These are phyloP conservation scores for Odocoileus virginianus DNA, from an alignment of 2,113 vertebrate species.

Conservation along the genomic window DNA sequence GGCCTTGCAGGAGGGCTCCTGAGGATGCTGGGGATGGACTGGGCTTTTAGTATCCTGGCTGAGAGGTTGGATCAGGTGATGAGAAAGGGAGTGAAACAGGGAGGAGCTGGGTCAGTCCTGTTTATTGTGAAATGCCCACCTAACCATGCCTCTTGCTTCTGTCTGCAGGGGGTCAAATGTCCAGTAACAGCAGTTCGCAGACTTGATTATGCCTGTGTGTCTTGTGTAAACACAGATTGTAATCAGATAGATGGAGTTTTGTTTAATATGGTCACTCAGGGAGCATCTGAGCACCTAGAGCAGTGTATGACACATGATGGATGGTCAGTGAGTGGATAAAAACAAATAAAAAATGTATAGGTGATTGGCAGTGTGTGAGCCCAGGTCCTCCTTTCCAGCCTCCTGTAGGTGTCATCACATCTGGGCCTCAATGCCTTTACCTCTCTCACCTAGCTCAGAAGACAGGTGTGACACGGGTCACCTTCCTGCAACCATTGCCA, in stretches of 20 bases:
- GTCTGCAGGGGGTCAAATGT: background rate
- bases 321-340: background rate
- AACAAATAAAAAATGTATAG: background rate
- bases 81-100: background rate
- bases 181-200: background rate
- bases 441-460: conserved; percentile 46
- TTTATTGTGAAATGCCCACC: background rate
- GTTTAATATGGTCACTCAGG: background rate
- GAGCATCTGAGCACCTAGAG: background rate
- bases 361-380: fast-evolving
- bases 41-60: background rate
- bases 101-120: background rate
- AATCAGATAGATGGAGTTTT: background rate
- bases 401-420: too few species aligned
- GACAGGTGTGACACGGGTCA: conserved; percentile 38
- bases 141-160: background rate
- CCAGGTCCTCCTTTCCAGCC: background rate
- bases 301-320: fast-evolving
- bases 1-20: background rate
- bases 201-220: background rate
- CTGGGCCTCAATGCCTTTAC: background rate
- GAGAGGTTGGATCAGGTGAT: background rate
- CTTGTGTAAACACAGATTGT: background rate
- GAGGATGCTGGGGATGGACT: background rate
- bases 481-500: conserved; percentile 56